Conservation (phyloP, 2,888 invertebrate genomes). For the Cactoblastis cactorum region DNA sequence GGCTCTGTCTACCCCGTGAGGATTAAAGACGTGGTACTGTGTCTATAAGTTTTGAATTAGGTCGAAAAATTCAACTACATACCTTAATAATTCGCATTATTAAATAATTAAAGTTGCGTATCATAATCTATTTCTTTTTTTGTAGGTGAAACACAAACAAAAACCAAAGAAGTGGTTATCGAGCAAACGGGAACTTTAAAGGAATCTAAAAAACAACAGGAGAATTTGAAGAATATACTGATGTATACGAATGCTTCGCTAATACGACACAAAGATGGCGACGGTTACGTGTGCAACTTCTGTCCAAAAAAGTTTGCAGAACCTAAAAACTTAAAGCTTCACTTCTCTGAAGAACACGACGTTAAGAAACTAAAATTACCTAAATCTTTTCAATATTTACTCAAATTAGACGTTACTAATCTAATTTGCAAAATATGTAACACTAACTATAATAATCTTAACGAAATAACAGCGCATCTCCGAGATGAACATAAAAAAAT, state of each 20-base stretch:
- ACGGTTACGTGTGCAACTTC: slow-evolving; percentile 29
- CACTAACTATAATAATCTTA: slow-evolving; percentile 27
- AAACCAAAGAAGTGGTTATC: slow-evolving; percentile 15
- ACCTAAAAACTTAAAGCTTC: slow-evolving; percentile 34
- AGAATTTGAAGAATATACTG: slow-evolving; percentile 28
- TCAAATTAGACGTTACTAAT: slow-evolving; percentile 39
- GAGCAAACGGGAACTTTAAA: slow-evolving; percentile 8
- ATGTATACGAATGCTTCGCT: slow-evolving; percentile 33
- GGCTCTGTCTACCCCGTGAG: too few relatives aligned
- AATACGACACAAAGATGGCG: slow-evolving; percentile 31
- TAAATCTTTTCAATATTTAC: slow-evolving; percentile 25
- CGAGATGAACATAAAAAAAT: slow-evolving; percentile 30
- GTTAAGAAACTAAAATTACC: slow-evolving; percentile 21
- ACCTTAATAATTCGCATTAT: too few relatives aligned
- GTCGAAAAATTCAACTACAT: too few relatives aligned
- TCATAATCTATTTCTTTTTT: slow-evolving; percentile 25
- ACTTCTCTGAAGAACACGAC: slow-evolving; percentile 33
- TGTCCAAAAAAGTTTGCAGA: slow-evolving; percentile 30
- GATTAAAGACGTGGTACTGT: too few relatives aligned
- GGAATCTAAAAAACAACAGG: slow-evolving; percentile 21
- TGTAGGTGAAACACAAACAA: slow-evolving; percentile 25
- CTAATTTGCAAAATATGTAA: slow-evolving; percentile 37
- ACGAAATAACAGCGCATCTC: slow-evolving; percentile 36
- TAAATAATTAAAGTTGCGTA: too few relatives aligned
- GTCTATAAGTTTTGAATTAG: too few relatives aligned